Evolutionary conservation across 1,140 invertebrate genomes (phyloP).

Genomic region (Plutomurus gul): DNA sequence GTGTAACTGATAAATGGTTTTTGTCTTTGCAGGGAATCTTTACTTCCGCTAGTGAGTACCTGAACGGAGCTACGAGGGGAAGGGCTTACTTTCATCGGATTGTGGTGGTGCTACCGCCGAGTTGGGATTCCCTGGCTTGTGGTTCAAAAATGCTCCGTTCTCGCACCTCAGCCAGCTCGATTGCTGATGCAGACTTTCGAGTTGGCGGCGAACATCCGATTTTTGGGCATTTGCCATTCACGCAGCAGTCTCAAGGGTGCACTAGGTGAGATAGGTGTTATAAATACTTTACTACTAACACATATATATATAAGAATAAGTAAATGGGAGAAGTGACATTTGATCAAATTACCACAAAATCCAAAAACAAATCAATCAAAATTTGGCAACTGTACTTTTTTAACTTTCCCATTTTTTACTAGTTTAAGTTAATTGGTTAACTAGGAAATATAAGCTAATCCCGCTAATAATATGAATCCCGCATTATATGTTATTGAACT

Average conservation of each 20-base stretch:
- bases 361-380: too few species aligned
- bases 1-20: constrained; percentile 37
- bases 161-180: constrained; percentile 51
- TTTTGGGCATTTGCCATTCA: constrained; percentile 62
- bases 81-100: constrained; percentile 62
- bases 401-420: too few species aligned
- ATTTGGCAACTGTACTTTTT: too few species aligned
- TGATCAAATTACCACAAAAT: too few species aligned
- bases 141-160: constrained; percentile 25
- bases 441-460: too few species aligned
- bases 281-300: not conserved
- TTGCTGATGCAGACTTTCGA: constrained; percentile 61
- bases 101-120: constrained; percentile 62
- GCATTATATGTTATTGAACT: too few species aligned
- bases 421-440: too few species aligned
- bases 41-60: constrained; percentile 60
- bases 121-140: constrained; percentile 57
- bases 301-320: not conserved
- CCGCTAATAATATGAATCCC: too few species aligned
- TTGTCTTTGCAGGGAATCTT: constrained; percentile 61
- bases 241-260: constrained; percentile 65
- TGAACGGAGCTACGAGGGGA: constrained; percentile 62
- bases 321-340: too few species aligned
- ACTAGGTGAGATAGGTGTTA: not conserved
- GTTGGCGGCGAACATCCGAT: constrained; percentile 60